Evolutionary conservation across 2,888 invertebrate species (phyloP).

Genomic region (Miltochrista miniata): DNA sequence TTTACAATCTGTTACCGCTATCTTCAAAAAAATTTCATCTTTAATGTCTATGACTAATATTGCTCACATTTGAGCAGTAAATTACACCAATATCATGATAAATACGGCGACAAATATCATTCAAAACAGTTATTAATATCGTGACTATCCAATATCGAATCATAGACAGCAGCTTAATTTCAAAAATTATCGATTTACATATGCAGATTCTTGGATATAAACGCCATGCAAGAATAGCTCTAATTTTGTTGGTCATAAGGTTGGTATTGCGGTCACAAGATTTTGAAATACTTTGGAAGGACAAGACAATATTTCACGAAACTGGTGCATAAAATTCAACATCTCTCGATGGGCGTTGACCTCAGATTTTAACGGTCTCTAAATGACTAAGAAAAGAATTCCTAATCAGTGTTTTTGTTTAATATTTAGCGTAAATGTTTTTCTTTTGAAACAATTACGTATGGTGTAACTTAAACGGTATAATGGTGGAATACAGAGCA

Average conservation of each 20-base stretch:
- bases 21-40: no score
- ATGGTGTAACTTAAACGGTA: constrained; percentile 41
- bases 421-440: constrained; percentile 32
- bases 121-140: constrained; percentile 24
- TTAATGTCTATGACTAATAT: not conserved
- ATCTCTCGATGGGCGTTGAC: constrained; percentile 62
- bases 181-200: constrained; percentile 45
- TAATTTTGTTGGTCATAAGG: not conserved
- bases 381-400: constrained; percentile 54
- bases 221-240: not conserved
- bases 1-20: no score
- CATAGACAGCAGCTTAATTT: constrained; percentile 38
- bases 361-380: constrained; percentile 60
- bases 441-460: constrained; percentile 32
- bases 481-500: constrained; percentile 34
- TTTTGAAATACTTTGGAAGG: constrained; percentile 20
- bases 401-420: constrained; percentile 53
- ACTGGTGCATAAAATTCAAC: constrained; percentile 72
- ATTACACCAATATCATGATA: not conserved
- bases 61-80: not conserved
- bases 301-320: constrained; percentile 54
- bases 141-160: constrained; percentile 37
- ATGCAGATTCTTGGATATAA: constrained; percentile 32
- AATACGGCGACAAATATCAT: constrained; percentile 7
- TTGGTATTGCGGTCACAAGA: constrained; percentile 9